These are phyloP conservation scores for Gadus macrocephalus DNA, from an alignment of 2,113 vertebrate species.

Conservation along the genomic window DNA sequence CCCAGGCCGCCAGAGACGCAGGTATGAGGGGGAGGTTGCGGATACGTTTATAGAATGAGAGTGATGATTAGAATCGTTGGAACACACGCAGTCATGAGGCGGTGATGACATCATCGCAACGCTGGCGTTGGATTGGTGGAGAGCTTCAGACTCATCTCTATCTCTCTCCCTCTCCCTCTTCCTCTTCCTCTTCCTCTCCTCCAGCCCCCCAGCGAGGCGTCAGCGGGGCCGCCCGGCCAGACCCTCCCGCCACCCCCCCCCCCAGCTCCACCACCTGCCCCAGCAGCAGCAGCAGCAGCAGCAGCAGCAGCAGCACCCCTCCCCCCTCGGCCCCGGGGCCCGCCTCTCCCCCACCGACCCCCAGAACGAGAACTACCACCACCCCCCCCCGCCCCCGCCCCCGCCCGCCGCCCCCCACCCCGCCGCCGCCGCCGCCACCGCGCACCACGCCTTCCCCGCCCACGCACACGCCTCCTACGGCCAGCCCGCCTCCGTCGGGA, in stretches of 20 bases:
- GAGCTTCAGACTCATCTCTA: not conserved
- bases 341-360: constrained; percentile 61
- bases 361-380: constrained; percentile 89
- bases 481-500: constrained; percentile 73
- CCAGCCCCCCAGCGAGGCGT: constrained; percentile 87
- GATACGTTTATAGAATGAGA: too few species aligned
- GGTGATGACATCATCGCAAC: too few species aligned
- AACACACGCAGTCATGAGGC: too few species aligned
- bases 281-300: constrained; percentile 55
- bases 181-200: too few species aligned
- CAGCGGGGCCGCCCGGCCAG: constrained; percentile 90
- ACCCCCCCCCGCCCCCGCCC: constrained; percentile 31
- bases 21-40: constrained; percentile 62
- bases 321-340: constrained; percentile 54
- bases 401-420: constrained; percentile 59
- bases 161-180: not conserved
- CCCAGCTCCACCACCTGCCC: constrained; percentile 70
- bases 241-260: constrained; percentile 81
- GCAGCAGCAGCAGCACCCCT: constrained; percentile 67
- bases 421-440: constrained; percentile 12
- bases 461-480: constrained; percentile 72
- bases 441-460: constrained; percentile 65
- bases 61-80: too few species aligned
- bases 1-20: constrained; percentile 90
- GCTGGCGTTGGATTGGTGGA: too few species aligned